Conservation (phyloP, 2,888 invertebrate genomes). For the Philaethria dido region DNA sequence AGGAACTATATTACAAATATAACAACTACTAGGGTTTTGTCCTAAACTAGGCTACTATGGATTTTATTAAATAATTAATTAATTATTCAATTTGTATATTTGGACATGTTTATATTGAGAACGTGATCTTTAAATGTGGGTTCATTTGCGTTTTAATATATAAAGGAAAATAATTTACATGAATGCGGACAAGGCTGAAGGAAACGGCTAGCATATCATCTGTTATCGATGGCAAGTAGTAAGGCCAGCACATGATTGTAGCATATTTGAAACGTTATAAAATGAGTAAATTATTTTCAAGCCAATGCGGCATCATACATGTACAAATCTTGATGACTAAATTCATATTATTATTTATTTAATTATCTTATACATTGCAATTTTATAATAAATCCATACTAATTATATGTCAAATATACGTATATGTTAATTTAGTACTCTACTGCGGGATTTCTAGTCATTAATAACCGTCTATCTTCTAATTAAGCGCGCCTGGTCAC, state of each 20-base stretch:
- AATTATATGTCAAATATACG: neutral
- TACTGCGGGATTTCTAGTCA: conserved; percentile 7
- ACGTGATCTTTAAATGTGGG: neutral
- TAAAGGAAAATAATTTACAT: conserved; percentile 6
- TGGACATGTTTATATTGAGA: neutral
- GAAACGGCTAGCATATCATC: conserved; percentile 11
- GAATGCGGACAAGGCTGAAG: conserved; percentile 7
- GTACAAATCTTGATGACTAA: too few species aligned
- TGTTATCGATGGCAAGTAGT: neutral
- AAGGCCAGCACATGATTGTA: neutral
- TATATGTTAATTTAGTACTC: neutral
- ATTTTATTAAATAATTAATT: neutral
- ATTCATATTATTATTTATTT: neutral
- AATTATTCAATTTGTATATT: too few species aligned
- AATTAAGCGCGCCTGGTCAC: conserved; percentile 20
- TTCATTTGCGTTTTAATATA: neutral
- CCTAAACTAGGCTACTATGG: too few species aligned
- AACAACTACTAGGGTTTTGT: too few species aligned
- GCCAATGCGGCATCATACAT: too few species aligned
- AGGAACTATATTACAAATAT: too few species aligned
- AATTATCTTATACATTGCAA: neutral
- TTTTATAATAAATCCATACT: neutral
- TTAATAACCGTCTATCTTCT: conserved; percentile 17
- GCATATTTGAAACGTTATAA: neutral
- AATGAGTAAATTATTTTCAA: neutral